Evolutionary conservation across 1,140 invertebrate genomes (phyloP).

Genomic region (Zaprionus capensis): DNA sequence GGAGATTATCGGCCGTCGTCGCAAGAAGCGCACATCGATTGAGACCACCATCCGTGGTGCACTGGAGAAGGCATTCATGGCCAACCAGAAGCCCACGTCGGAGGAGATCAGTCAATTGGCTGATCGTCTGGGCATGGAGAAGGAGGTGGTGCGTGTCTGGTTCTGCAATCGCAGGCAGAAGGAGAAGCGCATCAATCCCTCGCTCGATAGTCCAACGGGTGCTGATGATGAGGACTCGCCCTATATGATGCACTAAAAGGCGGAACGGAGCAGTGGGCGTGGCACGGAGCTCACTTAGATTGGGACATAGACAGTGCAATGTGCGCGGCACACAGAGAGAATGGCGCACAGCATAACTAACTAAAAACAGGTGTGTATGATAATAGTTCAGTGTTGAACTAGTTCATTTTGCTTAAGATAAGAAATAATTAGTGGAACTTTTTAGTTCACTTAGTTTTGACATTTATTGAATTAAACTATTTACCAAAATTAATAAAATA

Average conservation of each 20-base stretch:
- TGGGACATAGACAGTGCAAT: slow-evolving; percentile 71
- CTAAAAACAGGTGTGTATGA: slow-evolving; percentile 56
- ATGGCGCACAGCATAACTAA: slow-evolving; percentile 45
- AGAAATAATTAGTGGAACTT: too few species aligned
- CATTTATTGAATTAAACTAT: too few species aligned
- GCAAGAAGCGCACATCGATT: slow-evolving; percentile 99
- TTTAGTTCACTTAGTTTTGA: too few species aligned
- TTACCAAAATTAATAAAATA: too few species aligned
- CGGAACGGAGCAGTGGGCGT: not conserved
- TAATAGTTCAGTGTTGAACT: not conserved
- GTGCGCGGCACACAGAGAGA: slow-evolving; percentile 34
- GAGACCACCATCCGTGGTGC: slow-evolving; percentile 97
- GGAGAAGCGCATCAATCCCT: slow-evolving; percentile 93
- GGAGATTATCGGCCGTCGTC: slow-evolving; percentile 94
- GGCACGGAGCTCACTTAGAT: not conserved
- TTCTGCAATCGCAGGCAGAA: slow-evolving; percentile 98
- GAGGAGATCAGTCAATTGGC: slow-evolving; percentile 97
- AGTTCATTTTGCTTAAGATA: not conserved
- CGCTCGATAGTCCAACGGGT: slow-evolving; percentile 85
- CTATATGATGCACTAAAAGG: slow-evolving; percentile 72
- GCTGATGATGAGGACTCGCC: slow-evolving; percentile 76
- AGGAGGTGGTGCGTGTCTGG: slow-evolving; percentile 98
- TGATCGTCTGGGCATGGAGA: slow-evolving; percentile 97
- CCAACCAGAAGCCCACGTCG: slow-evolving; percentile 98
- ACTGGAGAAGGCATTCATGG: slow-evolving; percentile 96